Percentiles rank a stretch among this genome's conserved stretches.
Conservation (phyloP, 2,888 invertebrate genomes). For the Cantharis lateralis region DNA sequence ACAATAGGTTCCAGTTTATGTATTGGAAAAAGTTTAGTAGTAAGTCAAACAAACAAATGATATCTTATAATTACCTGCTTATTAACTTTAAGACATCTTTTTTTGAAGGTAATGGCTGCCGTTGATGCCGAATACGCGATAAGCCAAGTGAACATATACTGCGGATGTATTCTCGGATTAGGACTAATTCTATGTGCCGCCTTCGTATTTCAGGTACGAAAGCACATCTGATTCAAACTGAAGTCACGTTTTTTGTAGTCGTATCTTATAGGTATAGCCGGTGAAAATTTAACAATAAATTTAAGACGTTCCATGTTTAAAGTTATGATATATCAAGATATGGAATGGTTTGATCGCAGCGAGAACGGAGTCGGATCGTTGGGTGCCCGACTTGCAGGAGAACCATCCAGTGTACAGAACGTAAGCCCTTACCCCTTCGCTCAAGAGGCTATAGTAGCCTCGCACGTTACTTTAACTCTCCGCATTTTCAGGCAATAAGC, state of each 20-base stretch:
- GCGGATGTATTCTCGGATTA: not conserved
- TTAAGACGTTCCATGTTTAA: slow-evolving; percentile 69
- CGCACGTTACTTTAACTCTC: too few species aligned
- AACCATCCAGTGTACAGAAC: slow-evolving; percentile 82
- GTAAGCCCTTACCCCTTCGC: slow-evolving; percentile 63
- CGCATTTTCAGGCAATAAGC: not conserved
- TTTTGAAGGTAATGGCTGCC: not conserved
- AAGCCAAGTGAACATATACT: not conserved
- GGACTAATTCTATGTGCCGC: not conserved
- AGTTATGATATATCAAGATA: slow-evolving; percentile 72
- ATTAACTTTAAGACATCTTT: too few species aligned
- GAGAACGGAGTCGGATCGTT: slow-evolving; percentile 75
- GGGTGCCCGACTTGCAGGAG: slow-evolving; percentile 74
- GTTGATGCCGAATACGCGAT: not conserved
- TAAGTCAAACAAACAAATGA: too few species aligned
- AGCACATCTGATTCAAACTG: not conserved
- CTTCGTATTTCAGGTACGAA: slow-evolving; percentile 3
- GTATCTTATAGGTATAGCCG: slow-evolving; percentile 69
- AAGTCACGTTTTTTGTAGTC: not conserved
- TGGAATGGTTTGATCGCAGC: slow-evolving; percentile 75
- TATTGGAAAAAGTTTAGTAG: too few species aligned
- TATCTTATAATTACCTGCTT: too few species aligned
- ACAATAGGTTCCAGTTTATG: too few species aligned
- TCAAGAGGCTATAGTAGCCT: too few species aligned
- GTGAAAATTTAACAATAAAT: slow-evolving; percentile 77